Evolutionary conservation across 2,113 vertebrate species (phyloP).

Genomic region (Tinamus guttatus): DNA sequence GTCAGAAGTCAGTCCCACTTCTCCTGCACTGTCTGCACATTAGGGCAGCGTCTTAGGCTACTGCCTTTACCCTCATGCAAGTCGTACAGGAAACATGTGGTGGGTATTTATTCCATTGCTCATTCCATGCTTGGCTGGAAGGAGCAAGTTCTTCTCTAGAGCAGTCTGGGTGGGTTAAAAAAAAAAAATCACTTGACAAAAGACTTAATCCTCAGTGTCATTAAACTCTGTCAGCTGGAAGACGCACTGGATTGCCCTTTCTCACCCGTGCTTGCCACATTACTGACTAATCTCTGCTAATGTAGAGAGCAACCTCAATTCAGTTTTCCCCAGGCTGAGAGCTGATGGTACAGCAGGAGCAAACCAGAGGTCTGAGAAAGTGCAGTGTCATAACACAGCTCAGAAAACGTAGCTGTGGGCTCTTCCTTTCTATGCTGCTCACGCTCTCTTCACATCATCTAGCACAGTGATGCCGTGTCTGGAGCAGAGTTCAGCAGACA

Average conservation of each 20-base stretch:
- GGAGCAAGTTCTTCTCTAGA: not conserved
- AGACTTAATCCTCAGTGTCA: slow-evolving; percentile 34
- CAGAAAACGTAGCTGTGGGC: not conserved
- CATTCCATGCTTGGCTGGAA: not conserved
- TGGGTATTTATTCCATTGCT: fast-evolving
- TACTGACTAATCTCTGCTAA: not conserved
- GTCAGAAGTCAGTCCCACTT: not conserved
- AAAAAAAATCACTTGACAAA: not conserved
- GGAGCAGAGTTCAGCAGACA: not conserved
- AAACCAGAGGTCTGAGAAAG: not conserved
- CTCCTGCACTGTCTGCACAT: not conserved
- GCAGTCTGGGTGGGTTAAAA: not conserved
- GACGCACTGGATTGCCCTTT: not conserved
- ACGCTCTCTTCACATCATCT: not conserved
- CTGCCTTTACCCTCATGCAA: not conserved
- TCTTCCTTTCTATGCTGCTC: slow-evolving; percentile 22
- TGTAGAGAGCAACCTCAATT: not conserved
- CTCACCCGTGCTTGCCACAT: not conserved
- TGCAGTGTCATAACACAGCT: not conserved
- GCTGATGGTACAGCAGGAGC: not conserved
- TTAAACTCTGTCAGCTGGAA: not conserved
- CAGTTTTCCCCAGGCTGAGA: not conserved
- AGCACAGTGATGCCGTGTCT: not conserved
- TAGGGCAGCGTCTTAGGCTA: not conserved
- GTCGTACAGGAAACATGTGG: fast-evolving